Base-by-base conservation (phyloP, 2,113 vertebrate genomes). In the Phalacrocorax carbo region DNA sequence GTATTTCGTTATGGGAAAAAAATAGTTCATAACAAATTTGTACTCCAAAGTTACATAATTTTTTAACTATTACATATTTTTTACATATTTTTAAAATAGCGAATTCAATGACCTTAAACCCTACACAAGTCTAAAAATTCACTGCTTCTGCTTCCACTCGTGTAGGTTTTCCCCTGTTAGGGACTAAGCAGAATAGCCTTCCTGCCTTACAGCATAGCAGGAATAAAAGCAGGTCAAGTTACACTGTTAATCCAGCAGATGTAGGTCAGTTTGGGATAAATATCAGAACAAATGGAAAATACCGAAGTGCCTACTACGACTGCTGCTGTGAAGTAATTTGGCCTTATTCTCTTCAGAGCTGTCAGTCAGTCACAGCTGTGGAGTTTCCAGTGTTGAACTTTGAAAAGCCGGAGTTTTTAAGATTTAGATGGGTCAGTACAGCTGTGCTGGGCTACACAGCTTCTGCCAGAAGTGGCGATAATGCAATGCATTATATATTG, bases 201-300 rank as follows among this genome's bases (percentile, higher is more conserved):
- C 77, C 62, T 87, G 68, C 90, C 65, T 89, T 70, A 58, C 7
- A 96, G 88, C 78, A 79, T 90, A 82, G 95, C 88, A 97, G 73
- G 93, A 95, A 95, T 90, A 97, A 98, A 98, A 98, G 77, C 97
- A 98, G 97, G 97, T 98, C 97, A 97, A 84, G 90, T 93, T 92
- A 82, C 87, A 82, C 87, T 93, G 96, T 94, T 98, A 98, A 98
- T 98, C 98, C 96, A 92, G 92, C 90, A 97, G 97, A 98, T 98
- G 97, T 98, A 98, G 98, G 98, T 98, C 98, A 98, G 94, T 94
- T 97, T 96, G 88, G 97, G 97, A 98, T 98, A 98, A 97, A 96
- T 96, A 97, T 95, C 57, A 10, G 96, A 96, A 95, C 96, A 97
- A 92, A 97, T 77, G 82, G 94, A 96, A 93, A 97, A 97, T 95